Conservation (phyloP, 1,140 invertebrate species). For the Calliphora vicina region DNA sequence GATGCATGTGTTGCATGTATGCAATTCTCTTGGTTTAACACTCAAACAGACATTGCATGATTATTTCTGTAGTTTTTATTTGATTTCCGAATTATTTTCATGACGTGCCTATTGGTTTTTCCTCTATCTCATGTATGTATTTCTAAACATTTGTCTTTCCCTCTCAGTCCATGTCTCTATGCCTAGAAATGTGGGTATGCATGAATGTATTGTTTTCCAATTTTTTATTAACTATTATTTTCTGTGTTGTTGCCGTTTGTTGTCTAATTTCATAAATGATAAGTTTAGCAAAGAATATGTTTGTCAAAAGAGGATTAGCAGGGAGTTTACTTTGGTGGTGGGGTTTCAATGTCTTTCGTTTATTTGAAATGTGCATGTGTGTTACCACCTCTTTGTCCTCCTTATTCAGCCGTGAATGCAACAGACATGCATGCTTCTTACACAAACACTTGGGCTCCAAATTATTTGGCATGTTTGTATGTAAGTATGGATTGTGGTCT, state of each 20-base stretch:
- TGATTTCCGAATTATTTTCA: constrained; percentile 12
- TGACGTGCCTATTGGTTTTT: constrained; percentile 17
- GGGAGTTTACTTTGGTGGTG: background rate
- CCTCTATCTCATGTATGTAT: background rate
- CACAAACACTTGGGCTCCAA: background rate
- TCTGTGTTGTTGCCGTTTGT: background rate
- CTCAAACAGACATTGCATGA: background rate
- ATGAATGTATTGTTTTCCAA: background rate
- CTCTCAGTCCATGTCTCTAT: background rate
- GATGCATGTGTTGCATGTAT: background rate
- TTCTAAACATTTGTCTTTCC: background rate
- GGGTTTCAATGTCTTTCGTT: background rate
- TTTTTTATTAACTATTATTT: background rate
- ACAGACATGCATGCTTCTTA: background rate
- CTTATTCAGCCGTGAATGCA: background rate
- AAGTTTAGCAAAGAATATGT: constrained; percentile 21
- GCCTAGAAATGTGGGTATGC: background rate
- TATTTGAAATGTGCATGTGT: constrained; percentile 20
- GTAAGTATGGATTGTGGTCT: background rate
- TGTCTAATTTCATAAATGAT: constrained; percentile 27
- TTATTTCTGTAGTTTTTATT: background rate
- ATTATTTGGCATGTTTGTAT: background rate
- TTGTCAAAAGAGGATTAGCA: too few relatives aligned
- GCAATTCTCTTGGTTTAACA: background rate
- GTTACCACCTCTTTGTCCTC: constrained; percentile 29